These are phyloP conservation scores for Oncorhynchus mykiss DNA, from an alignment of 2,113 vertebrate species.

Conservation along the genomic window DNA sequence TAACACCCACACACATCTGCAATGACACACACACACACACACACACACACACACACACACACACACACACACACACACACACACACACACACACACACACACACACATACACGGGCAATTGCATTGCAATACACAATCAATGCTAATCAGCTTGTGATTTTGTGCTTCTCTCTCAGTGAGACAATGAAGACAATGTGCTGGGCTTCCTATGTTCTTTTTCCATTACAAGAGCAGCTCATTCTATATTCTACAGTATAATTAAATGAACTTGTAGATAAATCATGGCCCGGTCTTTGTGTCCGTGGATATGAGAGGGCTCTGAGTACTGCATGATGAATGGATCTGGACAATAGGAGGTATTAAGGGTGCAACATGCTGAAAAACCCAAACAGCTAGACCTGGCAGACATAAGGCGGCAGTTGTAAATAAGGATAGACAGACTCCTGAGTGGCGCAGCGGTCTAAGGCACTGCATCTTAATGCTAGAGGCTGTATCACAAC, in stretches of 20 bases:
- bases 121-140: slow-evolving; percentile 34
- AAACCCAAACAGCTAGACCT: no score
- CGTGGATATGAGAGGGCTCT: slow-evolving; percentile 13
- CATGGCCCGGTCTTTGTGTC: slow-evolving; percentile 22
- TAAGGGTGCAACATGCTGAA: not conserved
- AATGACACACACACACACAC: slow-evolving; percentile 17
- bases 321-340: slow-evolving; percentile 34
- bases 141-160: slow-evolving; percentile 59
- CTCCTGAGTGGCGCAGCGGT: no score
- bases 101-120: not conserved
- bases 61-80: slow-evolving; percentile 3
- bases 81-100: slow-evolving; percentile 7
- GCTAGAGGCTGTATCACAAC: no score
- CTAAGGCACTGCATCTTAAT: no score
- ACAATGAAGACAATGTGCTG: slow-evolving; percentile 58
- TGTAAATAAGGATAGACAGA: no score
- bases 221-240: slow-evolving; percentile 58
- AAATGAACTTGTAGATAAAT: slow-evolving; percentile 56
- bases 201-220: slow-evolving; percentile 46
- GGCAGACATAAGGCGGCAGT: no score
- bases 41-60: slow-evolving; percentile 3
- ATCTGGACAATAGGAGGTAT: slow-evolving; percentile 20
- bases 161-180: slow-evolving; percentile 26
- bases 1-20: slow-evolving; percentile 3
- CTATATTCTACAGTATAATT: slow-evolving; percentile 48